phyloP scores from a whole-genome alignment of 2,797 vertebrate genomes.

The Acanthurus lineatus region DNA sequence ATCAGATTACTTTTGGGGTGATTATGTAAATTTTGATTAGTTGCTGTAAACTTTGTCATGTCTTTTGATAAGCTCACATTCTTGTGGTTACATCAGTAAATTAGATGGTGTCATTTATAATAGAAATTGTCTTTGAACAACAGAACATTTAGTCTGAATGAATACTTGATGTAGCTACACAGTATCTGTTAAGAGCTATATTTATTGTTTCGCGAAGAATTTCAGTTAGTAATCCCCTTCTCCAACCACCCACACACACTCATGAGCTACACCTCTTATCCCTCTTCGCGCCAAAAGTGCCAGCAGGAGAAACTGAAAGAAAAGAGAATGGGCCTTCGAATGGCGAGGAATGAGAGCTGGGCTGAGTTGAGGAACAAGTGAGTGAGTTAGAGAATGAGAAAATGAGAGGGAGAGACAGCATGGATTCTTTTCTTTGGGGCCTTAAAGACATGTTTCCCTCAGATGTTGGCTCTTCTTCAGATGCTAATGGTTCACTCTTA shows the following conservation, averaged over 20 bases:
- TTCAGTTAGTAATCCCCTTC: constrained; percentile 63
- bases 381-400: constrained; percentile 83
- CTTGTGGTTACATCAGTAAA: background rate
- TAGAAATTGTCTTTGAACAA: background rate
- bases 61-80: background rate
- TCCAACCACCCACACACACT: constrained; percentile 40
- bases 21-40: background rate
- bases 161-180: constrained; percentile 36
- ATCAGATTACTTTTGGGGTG: background rate
- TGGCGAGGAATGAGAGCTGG: constrained; percentile 78
- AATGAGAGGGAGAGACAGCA: constrained; percentile 85
- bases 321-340: constrained; percentile 74
- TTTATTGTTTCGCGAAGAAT: constrained; percentile 62
- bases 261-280: constrained; percentile 45
- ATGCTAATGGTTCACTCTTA: constrained; percentile 88
- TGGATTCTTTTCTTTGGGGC: constrained; percentile 86
- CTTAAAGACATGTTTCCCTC: constrained; percentile 87
- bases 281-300: constrained; percentile 78
- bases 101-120: constrained; percentile 6
- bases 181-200: constrained; percentile 43
- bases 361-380: constrained; percentile 81
- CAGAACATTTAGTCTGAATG: constrained; percentile 2
- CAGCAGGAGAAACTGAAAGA: constrained; percentile 73
- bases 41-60: background rate
- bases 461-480: constrained; percentile 90